Evolutionary conservation across 2,888 invertebrate genomes (phyloP).

Genomic region (Nomada ferruginata): DNA sequence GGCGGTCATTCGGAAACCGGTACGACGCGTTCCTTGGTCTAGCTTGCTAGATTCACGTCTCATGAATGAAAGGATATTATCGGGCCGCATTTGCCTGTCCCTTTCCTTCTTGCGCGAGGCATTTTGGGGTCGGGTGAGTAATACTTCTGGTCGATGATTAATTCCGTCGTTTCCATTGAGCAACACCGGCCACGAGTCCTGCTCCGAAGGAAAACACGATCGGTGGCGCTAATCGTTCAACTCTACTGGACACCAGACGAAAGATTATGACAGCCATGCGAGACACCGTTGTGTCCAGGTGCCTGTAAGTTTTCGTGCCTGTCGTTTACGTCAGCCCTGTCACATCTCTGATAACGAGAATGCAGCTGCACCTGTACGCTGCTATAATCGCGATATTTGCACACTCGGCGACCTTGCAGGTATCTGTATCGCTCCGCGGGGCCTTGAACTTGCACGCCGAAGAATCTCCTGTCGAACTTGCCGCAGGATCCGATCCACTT

Average conservation of each 20-base stretch:
- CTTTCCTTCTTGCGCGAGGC: conserved; percentile 26
- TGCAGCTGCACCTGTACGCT: conserved; percentile 59
- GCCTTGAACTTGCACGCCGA: conserved; percentile 78
- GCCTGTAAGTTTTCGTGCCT: conserved; percentile 21
- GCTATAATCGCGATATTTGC: conserved; percentile 68
- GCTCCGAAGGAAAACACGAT: conserved; percentile 9
- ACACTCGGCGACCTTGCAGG: conserved; percentile 76
- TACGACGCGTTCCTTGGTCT: conserved; percentile 43
- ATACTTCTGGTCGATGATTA: conserved; percentile 65
- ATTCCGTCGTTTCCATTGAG: conserved; percentile 72
- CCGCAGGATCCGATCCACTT: conserved; percentile 42
- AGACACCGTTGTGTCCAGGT: neutral
- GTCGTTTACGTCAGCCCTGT: conserved; percentile 58
- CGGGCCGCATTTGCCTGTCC: neutral
- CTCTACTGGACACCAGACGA: conserved; percentile 22
- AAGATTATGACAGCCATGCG: conserved; percentile 22
- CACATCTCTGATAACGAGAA: conserved; percentile 65
- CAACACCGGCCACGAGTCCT: conserved; percentile 47
- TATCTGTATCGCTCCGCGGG: conserved; percentile 69
- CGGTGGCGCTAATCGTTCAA: conserved; percentile 8
- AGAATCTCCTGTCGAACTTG: conserved; percentile 67
- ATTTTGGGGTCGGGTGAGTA: conserved; percentile 69
- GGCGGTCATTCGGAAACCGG: conserved; percentile 35
- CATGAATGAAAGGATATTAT: conserved; percentile 51
- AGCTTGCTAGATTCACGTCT: conserved; percentile 30